A percentile compares a stretch with the other conserved stretches of the same genome.
Evolutionary conservation across 2,113 vertebrate species (phyloP).

Genomic region (Prolemur simus): DNA sequence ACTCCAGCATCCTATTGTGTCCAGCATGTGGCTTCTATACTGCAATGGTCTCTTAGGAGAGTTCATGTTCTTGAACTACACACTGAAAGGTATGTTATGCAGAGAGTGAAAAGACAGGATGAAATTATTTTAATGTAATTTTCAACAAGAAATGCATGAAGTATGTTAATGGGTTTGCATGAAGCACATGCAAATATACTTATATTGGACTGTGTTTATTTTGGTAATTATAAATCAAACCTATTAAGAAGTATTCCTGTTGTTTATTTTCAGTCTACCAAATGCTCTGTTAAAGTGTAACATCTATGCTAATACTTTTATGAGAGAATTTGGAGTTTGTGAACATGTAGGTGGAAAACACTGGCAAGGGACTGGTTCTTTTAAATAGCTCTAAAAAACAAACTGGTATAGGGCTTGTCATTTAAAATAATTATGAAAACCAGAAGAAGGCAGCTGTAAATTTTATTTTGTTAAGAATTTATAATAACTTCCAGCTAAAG

Average conservation of each 20-base stretch:
- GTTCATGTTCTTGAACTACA: slow-evolving; percentile 12
- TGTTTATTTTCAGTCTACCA: slow-evolving; percentile 39
- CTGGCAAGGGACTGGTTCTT: slow-evolving; percentile 12
- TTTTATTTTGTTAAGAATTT: slow-evolving; percentile 70
- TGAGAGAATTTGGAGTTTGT: slow-evolving; percentile 49
- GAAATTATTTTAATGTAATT: background rate
- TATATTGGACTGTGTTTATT: slow-evolving; percentile 3
- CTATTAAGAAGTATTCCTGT: background rate
- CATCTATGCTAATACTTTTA: slow-evolving; percentile 43
- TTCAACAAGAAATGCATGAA: background rate
- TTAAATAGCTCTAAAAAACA: slow-evolving; percentile 5
- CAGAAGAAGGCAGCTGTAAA: slow-evolving; percentile 48
- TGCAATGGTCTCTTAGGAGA: slow-evolving; percentile 11
- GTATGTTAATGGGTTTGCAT: background rate
- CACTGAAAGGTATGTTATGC: slow-evolving; percentile 58
- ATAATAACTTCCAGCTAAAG: slow-evolving; percentile 58
- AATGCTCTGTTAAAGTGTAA: slow-evolving; percentile 37
- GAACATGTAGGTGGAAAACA: slow-evolving; percentile 44
- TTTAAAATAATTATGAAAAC: slow-evolving; percentile 67
- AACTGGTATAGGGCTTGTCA: background rate
- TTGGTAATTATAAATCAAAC: background rate
- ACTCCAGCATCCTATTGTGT: background rate
- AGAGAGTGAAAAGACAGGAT: background rate
- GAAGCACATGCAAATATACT: background rate
- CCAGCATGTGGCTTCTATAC: background rate